A percentile compares a stretch with the other conserved stretches of the same genome.
Evolutionary conservation across 2,888 invertebrate species (phyloP).

Genomic region (Tenthredo notha): DNA sequence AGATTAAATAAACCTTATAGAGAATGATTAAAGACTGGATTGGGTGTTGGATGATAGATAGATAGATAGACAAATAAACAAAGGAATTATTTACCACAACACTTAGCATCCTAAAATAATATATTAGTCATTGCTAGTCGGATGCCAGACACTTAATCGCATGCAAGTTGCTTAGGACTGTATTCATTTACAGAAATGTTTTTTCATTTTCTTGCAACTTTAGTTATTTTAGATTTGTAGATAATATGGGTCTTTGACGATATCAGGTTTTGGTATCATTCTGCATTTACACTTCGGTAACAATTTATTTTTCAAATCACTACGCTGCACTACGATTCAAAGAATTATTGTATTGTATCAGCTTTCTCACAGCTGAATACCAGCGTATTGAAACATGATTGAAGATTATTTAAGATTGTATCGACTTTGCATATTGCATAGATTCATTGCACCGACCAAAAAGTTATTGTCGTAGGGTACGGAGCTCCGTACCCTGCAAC

Average conservation of each 20-base stretch:
- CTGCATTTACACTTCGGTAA: background rate
- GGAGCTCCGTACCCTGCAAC: background rate
- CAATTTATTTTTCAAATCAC: background rate
- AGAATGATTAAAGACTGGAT: constrained; percentile 33
- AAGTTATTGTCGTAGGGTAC: background rate
- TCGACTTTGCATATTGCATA: background rate
- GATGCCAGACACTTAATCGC: constrained; percentile 45
- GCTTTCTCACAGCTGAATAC: background rate
- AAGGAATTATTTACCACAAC: background rate
- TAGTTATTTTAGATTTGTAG: constrained; percentile 27
- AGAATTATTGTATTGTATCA: background rate
- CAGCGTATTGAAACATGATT: background rate
- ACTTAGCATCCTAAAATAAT: constrained; percentile 7
- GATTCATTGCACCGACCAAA: background rate
- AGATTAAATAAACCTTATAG: background rate
- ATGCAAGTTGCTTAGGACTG: constrained; percentile 40
- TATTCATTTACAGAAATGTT: constrained; percentile 12
- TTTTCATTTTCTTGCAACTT: background rate
- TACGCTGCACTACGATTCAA: background rate
- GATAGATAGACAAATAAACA: too few relatives aligned
- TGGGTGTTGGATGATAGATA: constrained; percentile 41
- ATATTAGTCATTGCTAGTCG: constrained; percentile 34
- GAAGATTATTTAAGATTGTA: background rate
- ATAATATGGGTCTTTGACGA: constrained; percentile 17
- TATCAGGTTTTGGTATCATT: constrained; percentile 10